Conservation (phyloP, 2,113 vertebrate species). For the Notechis scutatus region DNA sequence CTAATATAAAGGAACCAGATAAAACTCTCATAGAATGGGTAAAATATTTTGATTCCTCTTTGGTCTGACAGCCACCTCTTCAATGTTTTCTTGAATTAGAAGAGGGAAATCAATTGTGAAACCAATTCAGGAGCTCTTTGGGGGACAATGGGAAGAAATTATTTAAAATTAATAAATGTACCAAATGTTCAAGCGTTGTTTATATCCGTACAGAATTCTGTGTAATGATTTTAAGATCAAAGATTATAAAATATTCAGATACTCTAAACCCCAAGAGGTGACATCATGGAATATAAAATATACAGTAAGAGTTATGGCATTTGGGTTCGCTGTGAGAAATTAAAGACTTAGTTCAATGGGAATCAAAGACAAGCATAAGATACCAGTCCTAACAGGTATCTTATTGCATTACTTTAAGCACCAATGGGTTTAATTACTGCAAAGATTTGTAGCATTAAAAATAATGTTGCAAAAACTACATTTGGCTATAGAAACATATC, state of each 20-base stretch:
- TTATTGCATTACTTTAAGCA: background rate
- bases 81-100: background rate
- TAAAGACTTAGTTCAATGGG: background rate
- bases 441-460: background rate
- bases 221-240: background rate
- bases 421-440: background rate
- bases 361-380: background rate
- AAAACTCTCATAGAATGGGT: background rate
- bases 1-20: background rate
- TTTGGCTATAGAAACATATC: background rate
- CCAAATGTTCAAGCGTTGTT: background rate
- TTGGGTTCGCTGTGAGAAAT: background rate
- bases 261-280: background rate
- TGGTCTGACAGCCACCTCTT: background rate
- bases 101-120: background rate
- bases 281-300: background rate
- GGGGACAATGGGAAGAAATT: background rate
- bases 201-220: background rate
- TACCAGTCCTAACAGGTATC: background rate
- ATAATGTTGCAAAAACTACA: background rate
- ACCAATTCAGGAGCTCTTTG: background rate
- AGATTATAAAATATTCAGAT: background rate
- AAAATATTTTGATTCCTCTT: background rate
- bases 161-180: background rate
- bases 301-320: background rate